Evolutionary conservation across 2,113 vertebrate species (phyloP).

Genomic region (Ammodramus savannarum): DNA sequence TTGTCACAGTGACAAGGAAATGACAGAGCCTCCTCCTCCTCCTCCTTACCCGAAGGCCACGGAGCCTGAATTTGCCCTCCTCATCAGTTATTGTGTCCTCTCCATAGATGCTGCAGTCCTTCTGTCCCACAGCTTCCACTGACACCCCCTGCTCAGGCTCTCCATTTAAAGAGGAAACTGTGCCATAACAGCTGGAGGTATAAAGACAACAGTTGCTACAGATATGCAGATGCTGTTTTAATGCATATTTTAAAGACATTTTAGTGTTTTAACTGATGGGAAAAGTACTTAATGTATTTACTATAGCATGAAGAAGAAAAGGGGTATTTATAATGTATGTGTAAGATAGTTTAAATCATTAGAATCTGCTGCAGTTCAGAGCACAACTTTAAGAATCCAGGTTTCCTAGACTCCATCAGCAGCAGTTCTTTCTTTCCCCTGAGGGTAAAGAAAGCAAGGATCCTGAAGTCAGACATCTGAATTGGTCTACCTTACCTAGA

Average conservation of each 20-base stretch:
- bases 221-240: neutral
- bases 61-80: constrained; percentile 90
- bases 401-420: neutral
- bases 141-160: constrained; percentile 92
- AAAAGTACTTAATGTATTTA: neutral
- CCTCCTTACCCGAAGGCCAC: constrained; percentile 90
- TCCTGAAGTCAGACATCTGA: neutral
- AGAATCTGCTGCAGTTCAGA: neutral
- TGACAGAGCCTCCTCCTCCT: neutral
- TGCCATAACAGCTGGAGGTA: constrained; percentile 86
- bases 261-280: neutral
- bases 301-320: neutral
- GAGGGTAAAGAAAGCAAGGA: neutral
- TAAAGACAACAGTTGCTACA: neutral
- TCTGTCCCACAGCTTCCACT: constrained; percentile 91
- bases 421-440: neutral
- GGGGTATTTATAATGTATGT: neutral
- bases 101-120: constrained; percentile 87
- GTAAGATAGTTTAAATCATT: neutral
- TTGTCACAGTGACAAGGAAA: neutral
- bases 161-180: constrained; percentile 90
- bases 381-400: neutral
- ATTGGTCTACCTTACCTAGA: neutral
- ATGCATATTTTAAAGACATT: neutral
- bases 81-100: constrained; percentile 95